Conservation (phyloP, 2,797 vertebrate species). For the Clarias pachynema region DNA sequence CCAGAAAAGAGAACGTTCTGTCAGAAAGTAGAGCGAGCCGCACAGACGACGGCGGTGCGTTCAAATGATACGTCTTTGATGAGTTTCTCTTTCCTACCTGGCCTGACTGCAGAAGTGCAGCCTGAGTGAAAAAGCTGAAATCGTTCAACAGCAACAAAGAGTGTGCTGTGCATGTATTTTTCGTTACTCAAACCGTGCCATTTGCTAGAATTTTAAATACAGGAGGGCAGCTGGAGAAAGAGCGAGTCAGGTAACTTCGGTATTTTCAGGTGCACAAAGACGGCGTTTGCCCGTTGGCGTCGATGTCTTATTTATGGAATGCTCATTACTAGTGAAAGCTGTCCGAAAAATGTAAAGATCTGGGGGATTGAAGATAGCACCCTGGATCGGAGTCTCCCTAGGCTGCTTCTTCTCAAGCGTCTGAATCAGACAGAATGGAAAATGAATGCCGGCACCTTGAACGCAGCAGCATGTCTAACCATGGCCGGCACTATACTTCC, state of each 20-base stretch:
- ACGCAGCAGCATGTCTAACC: constrained; percentile 43
- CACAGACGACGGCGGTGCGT: constrained; percentile 10
- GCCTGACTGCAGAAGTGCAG: constrained; percentile 24
- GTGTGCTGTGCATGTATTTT: background rate
- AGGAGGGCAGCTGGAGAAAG: background rate
- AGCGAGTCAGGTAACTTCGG: background rate
- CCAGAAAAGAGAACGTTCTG: background rate
- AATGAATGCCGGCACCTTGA: constrained; percentile 44
- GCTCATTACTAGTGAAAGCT: constrained; percentile 54
- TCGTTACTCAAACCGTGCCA: background rate
- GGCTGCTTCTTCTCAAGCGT: constrained; percentile 50
- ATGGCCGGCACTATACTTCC: background rate
- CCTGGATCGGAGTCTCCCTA: constrained; percentile 26
- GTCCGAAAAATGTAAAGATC: constrained; percentile 45
- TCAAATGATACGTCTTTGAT: constrained; percentile 18
- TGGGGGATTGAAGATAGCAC: constrained; percentile 19
- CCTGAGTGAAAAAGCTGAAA: background rate
- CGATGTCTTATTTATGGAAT: constrained; percentile 47
- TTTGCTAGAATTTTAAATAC: background rate
- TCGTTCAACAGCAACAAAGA: background rate
- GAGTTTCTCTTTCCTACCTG: constrained; percentile 8
- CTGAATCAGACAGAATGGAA: constrained; percentile 57
- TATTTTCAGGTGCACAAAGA: constrained; percentile 43
- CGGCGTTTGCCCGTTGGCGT: constrained; percentile 23
- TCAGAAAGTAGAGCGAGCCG: constrained; percentile 28